Percentiles rank a stretch among this genome's conserved stretches.
These are phyloP conservation scores for Thereva nobilitata DNA, from an alignment of 2,888 invertebrate species.

Conservation along the genomic window DNA sequence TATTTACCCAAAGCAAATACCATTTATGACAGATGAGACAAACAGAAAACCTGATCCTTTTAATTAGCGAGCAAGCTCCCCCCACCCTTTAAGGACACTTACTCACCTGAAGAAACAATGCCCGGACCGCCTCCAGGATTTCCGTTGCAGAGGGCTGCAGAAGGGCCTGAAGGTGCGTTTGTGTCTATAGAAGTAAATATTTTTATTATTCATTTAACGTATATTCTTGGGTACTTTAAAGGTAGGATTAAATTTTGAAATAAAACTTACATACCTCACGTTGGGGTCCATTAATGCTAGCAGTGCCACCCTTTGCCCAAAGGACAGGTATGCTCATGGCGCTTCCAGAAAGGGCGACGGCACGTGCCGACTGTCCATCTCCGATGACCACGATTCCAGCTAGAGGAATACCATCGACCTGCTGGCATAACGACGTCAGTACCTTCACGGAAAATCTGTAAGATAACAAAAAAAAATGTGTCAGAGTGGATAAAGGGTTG, in stretches of 20 bases:
- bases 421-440: slow-evolving; percentile 47
- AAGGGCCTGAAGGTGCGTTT: slow-evolving; percentile 46
- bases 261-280: slow-evolving; percentile 45
- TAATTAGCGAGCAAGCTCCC: background rate
- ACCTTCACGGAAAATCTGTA: slow-evolving; percentile 48
- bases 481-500: no score
- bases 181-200: slow-evolving; percentile 34
- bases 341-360: slow-evolving; percentile 47
- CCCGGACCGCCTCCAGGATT: slow-evolving; percentile 48
- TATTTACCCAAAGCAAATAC: slow-evolving; percentile 7
- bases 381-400: slow-evolving; percentile 48
- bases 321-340: slow-evolving; percentile 49
- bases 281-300: slow-evolving; percentile 46
- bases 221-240: no score
- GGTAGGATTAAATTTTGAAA: background rate
- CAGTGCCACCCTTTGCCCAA: slow-evolving; percentile 49
- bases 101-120: slow-evolving; percentile 48
- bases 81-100: background rate
- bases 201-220: no score
- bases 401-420: slow-evolving; percentile 46
- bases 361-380: slow-evolving; percentile 49
- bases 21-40: background rate
- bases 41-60: background rate
- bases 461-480: background rate
- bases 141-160: slow-evolving; percentile 48